phyloP scores from a whole-genome alignment of 2,113 vertebrate genomes.

The Mus pahari region DNA sequence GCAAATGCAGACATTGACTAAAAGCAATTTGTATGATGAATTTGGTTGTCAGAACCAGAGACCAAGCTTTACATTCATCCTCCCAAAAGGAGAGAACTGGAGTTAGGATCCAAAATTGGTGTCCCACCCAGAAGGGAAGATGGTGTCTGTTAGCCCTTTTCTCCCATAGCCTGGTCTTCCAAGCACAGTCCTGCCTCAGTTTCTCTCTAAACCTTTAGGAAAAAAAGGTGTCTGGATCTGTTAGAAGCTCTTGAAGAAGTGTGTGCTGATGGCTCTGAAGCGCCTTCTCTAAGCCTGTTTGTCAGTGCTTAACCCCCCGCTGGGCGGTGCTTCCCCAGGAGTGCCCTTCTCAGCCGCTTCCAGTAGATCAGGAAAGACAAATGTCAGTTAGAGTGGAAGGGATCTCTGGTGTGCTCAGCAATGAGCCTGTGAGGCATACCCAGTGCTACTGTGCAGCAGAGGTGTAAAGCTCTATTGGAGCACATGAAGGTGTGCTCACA shows the following conservation, averaged over 20 bases:
- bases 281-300: no score
- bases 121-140: not conserved
- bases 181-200: not conserved
- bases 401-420: rapidly evolving
- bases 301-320: not conserved
- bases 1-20: not conserved
- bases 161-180: no score
- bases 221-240: no score
- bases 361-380: not conserved
- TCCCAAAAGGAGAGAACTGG: not conserved
- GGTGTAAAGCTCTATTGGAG: rapidly evolving
- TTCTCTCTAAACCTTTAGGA: not conserved
- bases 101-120: not conserved
- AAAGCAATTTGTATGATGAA: not conserved
- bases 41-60: not conserved
- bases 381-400: not conserved
- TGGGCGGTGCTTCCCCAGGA: not conserved
- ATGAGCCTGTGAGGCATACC: not conserved
- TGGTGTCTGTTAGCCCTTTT: not conserved
- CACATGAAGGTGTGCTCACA: no score
- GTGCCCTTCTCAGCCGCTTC: not conserved
- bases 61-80: not conserved
- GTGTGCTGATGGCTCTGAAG: not conserved
- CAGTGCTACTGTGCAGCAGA: not conserved
- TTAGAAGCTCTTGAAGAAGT: not conserved